Conservation (phyloP, 2,888 invertebrate species). For the Meghimatium bilineatum region DNA sequence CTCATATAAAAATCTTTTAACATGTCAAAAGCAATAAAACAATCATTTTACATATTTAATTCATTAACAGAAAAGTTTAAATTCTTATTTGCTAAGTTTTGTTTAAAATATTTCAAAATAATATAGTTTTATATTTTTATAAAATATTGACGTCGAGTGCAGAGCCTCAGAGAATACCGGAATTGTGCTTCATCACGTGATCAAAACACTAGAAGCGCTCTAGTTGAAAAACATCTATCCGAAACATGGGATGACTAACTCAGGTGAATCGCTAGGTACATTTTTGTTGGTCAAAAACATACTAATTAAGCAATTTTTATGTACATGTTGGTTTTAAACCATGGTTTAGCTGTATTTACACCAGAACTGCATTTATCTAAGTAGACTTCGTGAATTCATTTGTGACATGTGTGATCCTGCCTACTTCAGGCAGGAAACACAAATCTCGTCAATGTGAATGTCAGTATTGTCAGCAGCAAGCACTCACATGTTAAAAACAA, state of each 20-base stretch:
- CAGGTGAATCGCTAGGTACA: not conserved
- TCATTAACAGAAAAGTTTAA: not conserved
- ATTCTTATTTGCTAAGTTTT: not conserved
- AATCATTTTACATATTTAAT: not conserved
- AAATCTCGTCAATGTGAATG: too few relatives aligned
- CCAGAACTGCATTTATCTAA: not conserved
- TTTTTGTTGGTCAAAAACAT: not conserved
- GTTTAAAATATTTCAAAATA: not conserved
- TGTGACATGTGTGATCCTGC: not conserved
- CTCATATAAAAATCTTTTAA: not conserved
- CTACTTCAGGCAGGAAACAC: not conserved
- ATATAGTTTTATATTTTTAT: not conserved
- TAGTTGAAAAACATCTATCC: constrained; percentile 21
- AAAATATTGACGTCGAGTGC: not conserved
- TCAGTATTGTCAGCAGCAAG: not conserved
- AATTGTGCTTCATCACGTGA: constrained; percentile 33
- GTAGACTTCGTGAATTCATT: not conserved
- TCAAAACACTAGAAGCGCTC: constrained; percentile 31
- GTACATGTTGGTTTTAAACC: not conserved
- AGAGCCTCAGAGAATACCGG: constrained; percentile 33
- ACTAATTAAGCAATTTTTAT: not conserved
- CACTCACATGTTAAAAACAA: not conserved
- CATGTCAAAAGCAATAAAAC: not conserved
- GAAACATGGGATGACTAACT: constrained; percentile 6
- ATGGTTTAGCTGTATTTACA: not conserved